phyloP scores from a whole-genome alignment of 2,888 invertebrate species.

The Epinotia nisella region DNA sequence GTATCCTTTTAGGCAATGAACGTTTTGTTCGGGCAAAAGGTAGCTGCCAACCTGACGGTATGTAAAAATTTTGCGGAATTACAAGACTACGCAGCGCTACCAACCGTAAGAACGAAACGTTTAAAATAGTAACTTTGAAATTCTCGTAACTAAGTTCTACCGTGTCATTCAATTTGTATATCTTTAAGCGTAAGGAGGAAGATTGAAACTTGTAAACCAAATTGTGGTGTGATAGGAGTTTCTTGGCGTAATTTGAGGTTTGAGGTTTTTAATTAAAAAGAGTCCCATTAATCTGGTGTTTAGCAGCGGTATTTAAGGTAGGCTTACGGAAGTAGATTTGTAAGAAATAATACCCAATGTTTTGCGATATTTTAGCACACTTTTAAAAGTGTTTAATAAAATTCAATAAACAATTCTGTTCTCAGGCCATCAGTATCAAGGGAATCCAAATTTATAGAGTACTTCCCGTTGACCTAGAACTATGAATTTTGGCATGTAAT shows the following conservation, averaged over 20 bases:
- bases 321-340: constrained; percentile 46
- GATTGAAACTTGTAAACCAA: neutral
- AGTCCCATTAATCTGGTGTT: constrained; percentile 72
- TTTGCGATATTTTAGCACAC: neutral
- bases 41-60: constrained; percentile 37
- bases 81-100: constrained; percentile 38
- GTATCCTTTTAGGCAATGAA: constrained; percentile 22
- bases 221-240: neutral
- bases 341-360: constrained; percentile 13
- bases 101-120: constrained; percentile 24
- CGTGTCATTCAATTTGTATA: neutral
- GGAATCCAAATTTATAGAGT: too few species aligned
- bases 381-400: neutral
- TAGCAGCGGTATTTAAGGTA: constrained; percentile 67
- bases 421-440: too few species aligned
- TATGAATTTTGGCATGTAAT: too few species aligned
- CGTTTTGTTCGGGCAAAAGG: constrained; percentile 35
- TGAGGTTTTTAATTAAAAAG: constrained; percentile 77
- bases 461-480: too few species aligned
- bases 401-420: too few species aligned
- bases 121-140: neutral
- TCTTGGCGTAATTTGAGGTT: constrained; percentile 48
- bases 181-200: neutral
- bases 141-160: neutral
- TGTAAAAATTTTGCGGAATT: constrained; percentile 36